These are phyloP conservation scores for Argynnis bischoffii DNA, from an alignment of 2,888 invertebrate species.

Conservation along the genomic window DNA sequence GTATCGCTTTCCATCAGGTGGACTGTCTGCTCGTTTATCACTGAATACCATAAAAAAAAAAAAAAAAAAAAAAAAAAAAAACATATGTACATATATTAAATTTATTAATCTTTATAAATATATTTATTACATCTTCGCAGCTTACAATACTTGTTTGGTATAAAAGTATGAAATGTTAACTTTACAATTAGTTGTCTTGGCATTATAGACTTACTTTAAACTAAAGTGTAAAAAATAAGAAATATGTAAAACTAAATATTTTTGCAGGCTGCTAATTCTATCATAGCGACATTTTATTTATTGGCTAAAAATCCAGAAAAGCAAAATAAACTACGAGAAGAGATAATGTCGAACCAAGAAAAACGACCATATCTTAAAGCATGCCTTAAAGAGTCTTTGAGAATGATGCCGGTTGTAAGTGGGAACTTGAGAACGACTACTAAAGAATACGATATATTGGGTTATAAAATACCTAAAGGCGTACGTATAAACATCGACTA, in stretches of 20 bases:
- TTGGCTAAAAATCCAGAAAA: constrained; percentile 84
- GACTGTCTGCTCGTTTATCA: too few relatives aligned
- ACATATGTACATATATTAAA: too few relatives aligned
- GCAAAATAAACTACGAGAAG: constrained; percentile 84
- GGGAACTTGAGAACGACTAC: constrained; percentile 80
- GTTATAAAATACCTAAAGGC: constrained; percentile 83
- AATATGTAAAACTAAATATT: neutral
- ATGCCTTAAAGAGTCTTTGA: constrained; percentile 87
- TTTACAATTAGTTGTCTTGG: too few relatives aligned
- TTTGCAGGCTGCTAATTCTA: constrained; percentile 80
- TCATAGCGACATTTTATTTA: constrained; percentile 81
- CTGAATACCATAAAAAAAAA: too few relatives aligned
- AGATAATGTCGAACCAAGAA: constrained; percentile 63
- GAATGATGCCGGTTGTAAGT: constrained; percentile 83
- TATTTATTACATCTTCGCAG: too few relatives aligned
- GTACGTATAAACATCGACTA: constrained; percentile 58
- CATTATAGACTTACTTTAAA: too few relatives aligned
- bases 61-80: too few relatives aligned
- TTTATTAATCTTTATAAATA: neutral
- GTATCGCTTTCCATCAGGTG: too few relatives aligned
- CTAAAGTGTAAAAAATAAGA: too few relatives aligned
- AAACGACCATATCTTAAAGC: constrained; percentile 85
- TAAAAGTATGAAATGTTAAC: too few relatives aligned
- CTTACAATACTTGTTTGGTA: too few relatives aligned
- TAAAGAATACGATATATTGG: constrained; percentile 82